A percentile compares a stretch with the other conserved stretches of the same genome.
Evolutionary conservation across 2,797 vertebrate species (phyloP).

Genomic region (Phoeniculus purpureus): DNA sequence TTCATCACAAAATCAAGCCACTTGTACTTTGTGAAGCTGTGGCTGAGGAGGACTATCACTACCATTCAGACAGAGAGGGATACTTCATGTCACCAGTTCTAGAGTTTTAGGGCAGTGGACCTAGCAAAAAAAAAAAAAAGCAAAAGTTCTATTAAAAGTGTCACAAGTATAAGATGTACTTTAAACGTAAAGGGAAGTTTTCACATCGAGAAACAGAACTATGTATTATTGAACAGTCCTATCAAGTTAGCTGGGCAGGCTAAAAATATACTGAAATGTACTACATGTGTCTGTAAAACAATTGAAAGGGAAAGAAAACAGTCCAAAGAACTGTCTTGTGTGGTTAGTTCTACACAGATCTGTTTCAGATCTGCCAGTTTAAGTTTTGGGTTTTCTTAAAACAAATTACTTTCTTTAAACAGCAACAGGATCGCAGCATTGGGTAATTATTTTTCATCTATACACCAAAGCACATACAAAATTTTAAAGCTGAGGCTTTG

Average conservation of each 20-base stretch:
- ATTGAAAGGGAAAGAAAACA: accelerated
- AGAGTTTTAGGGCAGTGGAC: background rate
- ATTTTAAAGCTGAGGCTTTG: background rate
- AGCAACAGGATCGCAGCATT: background rate
- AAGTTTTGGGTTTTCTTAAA: background rate
- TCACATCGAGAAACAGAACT: background rate
- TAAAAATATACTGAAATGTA: background rate
- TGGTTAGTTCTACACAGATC: background rate
- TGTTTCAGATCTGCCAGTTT: background rate
- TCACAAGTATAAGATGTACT: background rate
- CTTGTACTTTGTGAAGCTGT: background rate
- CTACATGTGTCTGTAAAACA: background rate
- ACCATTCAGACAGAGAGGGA: background rate
- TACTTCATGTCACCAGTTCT: background rate
- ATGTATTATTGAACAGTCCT: background rate
- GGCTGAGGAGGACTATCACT: background rate
- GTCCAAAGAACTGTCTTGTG: background rate
- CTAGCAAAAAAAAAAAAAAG: background rate
- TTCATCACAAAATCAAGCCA: background rate
- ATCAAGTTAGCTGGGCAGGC: background rate
- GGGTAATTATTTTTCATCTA: background rate
- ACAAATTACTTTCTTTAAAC: background rate
- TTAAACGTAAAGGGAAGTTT: background rate
- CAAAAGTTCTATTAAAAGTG: background rate
- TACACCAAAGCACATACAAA: background rate